phyloP scores from a whole-genome alignment of 2,113 vertebrate species.

The Pavo muticus region DNA sequence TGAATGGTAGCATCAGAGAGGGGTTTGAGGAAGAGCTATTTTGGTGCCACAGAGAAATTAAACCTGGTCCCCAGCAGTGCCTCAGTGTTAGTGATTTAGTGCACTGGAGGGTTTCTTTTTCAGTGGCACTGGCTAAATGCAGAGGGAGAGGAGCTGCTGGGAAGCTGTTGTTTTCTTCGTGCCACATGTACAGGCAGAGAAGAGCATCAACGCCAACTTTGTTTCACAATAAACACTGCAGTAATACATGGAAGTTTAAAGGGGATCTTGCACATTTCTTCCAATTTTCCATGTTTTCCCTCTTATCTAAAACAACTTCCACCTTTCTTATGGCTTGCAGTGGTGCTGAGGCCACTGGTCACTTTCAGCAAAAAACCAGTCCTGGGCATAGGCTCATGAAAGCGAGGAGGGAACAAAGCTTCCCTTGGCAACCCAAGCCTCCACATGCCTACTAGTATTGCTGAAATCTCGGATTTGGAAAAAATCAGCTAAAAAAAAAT shows the following conservation, averaged over 20 bases:
- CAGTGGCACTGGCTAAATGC: neutral
- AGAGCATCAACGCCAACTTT: neutral
- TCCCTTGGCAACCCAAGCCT: neutral
- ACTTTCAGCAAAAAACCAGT: neutral
- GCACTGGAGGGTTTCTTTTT: neutral
- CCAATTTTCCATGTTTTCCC: neutral
- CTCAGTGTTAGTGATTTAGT: neutral
- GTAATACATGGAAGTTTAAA: neutral
- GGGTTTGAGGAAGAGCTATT: neutral
- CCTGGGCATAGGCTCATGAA: neutral
- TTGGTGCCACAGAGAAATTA: neutral
- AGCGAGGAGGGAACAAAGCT: neutral
- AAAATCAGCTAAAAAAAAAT: neutral
- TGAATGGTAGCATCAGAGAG: neutral
- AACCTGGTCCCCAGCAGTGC: neutral
- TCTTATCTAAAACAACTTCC: neutral
- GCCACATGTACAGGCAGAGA: neutral
- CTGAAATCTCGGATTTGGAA: neutral
- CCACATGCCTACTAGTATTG: neutral
- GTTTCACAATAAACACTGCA: neutral
- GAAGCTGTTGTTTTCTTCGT: neutral
- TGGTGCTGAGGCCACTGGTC: neutral
- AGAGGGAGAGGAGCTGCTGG: neutral
- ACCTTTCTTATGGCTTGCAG: neutral
- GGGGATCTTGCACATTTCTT: neutral